Evolutionary conservation across 2,113 vertebrate genomes (phyloP).

Genomic region (Myrmophylax atrothorax): DNA sequence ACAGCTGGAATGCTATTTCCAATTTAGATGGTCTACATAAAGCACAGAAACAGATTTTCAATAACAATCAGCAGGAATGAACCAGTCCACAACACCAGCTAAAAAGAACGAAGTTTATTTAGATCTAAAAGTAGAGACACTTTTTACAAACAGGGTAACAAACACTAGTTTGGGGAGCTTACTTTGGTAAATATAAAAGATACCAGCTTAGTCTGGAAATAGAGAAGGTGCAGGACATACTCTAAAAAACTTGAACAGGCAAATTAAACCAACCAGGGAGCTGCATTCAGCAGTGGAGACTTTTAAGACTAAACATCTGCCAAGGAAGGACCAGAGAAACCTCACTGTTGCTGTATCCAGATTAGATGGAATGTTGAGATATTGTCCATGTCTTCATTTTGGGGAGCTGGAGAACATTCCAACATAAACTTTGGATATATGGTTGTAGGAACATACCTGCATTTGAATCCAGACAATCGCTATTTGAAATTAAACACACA

Average conservation of each 20-base stretch:
- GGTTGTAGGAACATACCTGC: background rate
- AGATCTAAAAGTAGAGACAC: background rate
- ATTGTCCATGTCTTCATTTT: background rate
- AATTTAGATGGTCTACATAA: background rate
- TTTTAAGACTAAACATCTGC: background rate
- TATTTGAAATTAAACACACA: background rate
- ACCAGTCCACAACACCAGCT: background rate
- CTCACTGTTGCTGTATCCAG: background rate
- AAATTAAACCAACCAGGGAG: background rate
- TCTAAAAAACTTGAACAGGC: background rate
- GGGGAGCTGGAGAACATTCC: background rate
- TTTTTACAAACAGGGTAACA: background rate
- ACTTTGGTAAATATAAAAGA: background rate
- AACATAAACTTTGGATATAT: background rate
- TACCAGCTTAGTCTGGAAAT: background rate
- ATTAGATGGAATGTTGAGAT: background rate
- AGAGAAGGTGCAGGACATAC: background rate
- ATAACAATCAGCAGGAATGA: background rate
- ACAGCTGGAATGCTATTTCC: background rate
- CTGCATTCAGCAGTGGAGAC: background rate
- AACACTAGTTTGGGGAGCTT: background rate
- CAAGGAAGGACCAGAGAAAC: background rate
- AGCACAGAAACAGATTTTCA: background rate
- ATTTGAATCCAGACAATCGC: background rate
- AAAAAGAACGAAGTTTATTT: background rate